phyloP scores from a whole-genome alignment of 2,888 invertebrate species.

The Shargacucullia verbasci region DNA sequence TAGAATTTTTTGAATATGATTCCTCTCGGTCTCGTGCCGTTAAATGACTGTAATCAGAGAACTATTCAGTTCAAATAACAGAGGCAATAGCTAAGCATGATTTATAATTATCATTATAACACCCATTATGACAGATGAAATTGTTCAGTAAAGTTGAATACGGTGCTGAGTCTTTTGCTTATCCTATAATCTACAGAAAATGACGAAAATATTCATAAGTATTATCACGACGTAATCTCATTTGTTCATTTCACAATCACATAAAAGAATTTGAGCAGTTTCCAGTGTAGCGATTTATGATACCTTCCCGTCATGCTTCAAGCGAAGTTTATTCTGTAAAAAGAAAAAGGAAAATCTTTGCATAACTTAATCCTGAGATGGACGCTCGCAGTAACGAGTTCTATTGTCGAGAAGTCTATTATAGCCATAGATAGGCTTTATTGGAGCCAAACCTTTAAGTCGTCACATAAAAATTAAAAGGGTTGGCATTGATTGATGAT shows the following conservation, averaged over 20 bases:
- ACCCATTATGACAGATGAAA: not conserved
- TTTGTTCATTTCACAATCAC: constrained; percentile 43
- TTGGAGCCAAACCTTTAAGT: constrained; percentile 37
- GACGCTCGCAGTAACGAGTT: constrained; percentile 64
- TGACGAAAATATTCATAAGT: constrained; percentile 17
- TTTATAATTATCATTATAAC: constrained; percentile 18
- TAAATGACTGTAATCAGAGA: constrained; percentile 39
- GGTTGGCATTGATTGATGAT: constrained; percentile 58
- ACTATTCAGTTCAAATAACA: constrained; percentile 45
- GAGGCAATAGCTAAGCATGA: constrained; percentile 20
- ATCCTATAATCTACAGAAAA: constrained; percentile 12
- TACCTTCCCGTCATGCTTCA: constrained; percentile 55
- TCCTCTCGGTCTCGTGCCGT: constrained; percentile 70
- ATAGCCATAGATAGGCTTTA: constrained; percentile 39
- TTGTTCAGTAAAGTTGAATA: not conserved
- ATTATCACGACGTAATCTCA: constrained; percentile 30
- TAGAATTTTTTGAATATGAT: constrained; percentile 67
- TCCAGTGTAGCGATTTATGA: constrained; percentile 50
- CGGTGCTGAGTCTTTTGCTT: constrained; percentile 3
- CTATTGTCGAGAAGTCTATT: constrained; percentile 64
- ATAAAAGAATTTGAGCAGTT: constrained; percentile 45
- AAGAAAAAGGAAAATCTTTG: constrained; percentile 55
- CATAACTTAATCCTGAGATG: constrained; percentile 57
- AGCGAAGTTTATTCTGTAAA: constrained; percentile 52
- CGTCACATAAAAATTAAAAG: constrained; percentile 49